A percentile compares a stretch with the other conserved stretches of the same genome.
Conservation (phyloP, 2,888 invertebrate genomes). For the Pharmacophagus antenor region DNA sequence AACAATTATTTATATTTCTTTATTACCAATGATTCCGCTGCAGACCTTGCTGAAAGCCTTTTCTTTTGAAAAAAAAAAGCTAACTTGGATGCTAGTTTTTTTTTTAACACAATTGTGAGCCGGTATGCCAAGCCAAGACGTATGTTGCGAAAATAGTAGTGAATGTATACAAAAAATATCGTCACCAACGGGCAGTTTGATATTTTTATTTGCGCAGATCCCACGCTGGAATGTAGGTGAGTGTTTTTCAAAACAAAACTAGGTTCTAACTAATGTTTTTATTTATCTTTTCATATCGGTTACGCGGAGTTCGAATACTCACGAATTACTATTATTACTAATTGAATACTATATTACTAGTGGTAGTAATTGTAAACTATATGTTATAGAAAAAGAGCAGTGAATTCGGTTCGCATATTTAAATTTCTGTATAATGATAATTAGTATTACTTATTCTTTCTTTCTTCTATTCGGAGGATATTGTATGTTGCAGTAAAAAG, state of each 20-base stretch:
- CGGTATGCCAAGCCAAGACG: slow-evolving; percentile 12
- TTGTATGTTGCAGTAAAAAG: too few species aligned
- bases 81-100: too few species aligned
- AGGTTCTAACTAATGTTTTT: background rate
- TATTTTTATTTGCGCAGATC: slow-evolving; percentile 17
- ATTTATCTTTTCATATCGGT: background rate
- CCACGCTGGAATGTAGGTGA: background rate
- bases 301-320: background rate
- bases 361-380: background rate
- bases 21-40: too few species aligned
- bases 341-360: background rate
- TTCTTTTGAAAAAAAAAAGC: too few species aligned
- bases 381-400: background rate
- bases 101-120: too few species aligned
- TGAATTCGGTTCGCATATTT: background rate
- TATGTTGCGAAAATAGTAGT: slow-evolving; percentile 27
- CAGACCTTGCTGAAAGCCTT: too few species aligned
- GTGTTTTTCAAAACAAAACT: slow-evolving; percentile 5
- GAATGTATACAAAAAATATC: slow-evolving; percentile 11
- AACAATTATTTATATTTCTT: too few species aligned
- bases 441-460: too few species aligned
- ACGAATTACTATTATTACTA: background rate
- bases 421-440: too few species aligned
- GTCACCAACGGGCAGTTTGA: slow-evolving; percentile 17
- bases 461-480: too few species aligned